A percentile compares a stretch with the other conserved stretches of the same genome.
phyloP scores from a whole-genome alignment of 2,113 vertebrate species.

The Leptobrachium leishanense region DNA sequence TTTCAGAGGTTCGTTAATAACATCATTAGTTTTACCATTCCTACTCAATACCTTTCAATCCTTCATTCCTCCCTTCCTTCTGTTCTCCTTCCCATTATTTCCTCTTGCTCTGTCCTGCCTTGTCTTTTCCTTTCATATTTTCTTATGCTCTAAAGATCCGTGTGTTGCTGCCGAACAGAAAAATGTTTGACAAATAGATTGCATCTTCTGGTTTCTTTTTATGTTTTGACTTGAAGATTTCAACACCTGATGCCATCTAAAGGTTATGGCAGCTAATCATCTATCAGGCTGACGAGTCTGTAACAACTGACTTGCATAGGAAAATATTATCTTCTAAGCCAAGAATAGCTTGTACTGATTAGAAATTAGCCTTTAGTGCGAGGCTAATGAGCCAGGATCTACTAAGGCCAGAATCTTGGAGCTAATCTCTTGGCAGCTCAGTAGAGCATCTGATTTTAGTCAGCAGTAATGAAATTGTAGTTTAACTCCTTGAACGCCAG shows the following conservation, averaged over 20 bases:
- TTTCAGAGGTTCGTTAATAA: no score
- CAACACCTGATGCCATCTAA: background rate
- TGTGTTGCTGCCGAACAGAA: no score
- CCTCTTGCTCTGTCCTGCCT: no score
- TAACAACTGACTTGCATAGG: conserved; percentile 22
- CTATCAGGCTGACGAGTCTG: background rate
- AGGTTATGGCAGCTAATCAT: conserved; percentile 16
- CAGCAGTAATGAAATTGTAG: background rate
- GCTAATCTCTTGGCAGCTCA: conserved; percentile 28
- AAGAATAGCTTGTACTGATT: conserved; percentile 34
- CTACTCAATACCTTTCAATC: no score
- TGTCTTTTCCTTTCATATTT: no score
- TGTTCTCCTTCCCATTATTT: no score
- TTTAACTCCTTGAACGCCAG: background rate
- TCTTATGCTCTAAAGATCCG: no score
- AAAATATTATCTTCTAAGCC: conserved; percentile 18
- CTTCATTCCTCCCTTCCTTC: no score
- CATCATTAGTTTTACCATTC: no score
- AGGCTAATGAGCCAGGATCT: conserved; percentile 22
- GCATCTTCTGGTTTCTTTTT: background rate
- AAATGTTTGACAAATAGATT: background rate
- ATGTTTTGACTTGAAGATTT: background rate
- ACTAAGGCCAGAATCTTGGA: conserved; percentile 17
- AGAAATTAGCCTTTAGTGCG: conserved; percentile 32
- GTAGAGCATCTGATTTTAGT: conserved; percentile 23